Evolutionary conservation across 2,888 invertebrate genomes (phyloP).

Genomic region (Apamea monoglypha): DNA sequence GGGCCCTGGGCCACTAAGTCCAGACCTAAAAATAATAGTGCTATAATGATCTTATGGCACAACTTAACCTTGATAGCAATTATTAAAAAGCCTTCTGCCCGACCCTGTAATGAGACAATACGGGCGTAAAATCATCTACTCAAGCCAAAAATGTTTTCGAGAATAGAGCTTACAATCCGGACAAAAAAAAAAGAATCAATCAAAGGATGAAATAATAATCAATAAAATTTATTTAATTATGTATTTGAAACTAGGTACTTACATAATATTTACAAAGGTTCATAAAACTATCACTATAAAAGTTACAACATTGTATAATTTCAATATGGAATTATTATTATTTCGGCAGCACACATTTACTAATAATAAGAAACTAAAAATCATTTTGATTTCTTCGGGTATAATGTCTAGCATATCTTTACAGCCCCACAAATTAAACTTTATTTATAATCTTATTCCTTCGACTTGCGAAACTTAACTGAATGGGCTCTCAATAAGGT

Average conservation of each 20-base stretch:
- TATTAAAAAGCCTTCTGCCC: background rate
- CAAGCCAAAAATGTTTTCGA: background rate
- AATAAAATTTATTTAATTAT: constrained; percentile 12
- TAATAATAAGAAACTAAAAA: background rate
- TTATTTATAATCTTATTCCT: background rate
- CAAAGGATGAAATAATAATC: constrained; percentile 18
- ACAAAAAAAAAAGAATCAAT: background rate
- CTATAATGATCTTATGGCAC: no score
- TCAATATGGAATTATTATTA: constrained; percentile 15
- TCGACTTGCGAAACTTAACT: background rate
- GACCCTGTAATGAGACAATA: background rate
- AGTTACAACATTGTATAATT: constrained; percentile 17
- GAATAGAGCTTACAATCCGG: background rate
- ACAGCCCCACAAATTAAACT: background rate
- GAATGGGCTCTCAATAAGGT: constrained; percentile 1
- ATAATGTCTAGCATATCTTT: background rate
- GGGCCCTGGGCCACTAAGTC: no score
- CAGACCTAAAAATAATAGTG: no score
- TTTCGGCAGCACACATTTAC: constrained; percentile 15
- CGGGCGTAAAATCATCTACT: background rate
- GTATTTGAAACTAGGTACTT: constrained; percentile 23
- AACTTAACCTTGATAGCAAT: background rate
- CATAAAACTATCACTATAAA: constrained; percentile 13
- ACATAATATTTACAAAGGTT: constrained; percentile 26
- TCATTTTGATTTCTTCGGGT: background rate